Evolutionary conservation across 2,113 vertebrate genomes (phyloP), one percentile per base, ranked within the genome.

Genomic region (Microcebus murinus): DNA sequence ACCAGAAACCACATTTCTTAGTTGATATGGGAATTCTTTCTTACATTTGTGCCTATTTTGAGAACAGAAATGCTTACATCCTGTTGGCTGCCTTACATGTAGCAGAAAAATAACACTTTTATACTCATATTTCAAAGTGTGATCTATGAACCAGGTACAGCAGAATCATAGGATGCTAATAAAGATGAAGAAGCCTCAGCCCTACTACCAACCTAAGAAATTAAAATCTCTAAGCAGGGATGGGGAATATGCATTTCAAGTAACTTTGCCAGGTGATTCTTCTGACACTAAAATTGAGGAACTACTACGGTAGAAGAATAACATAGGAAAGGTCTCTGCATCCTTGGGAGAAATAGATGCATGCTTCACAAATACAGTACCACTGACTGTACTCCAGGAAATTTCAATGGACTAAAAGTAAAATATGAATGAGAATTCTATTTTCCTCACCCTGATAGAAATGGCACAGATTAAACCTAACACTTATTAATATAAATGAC

Each of bases 351-450:
- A 95, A 90, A 96, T 39, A 74, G 50, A 90, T 61, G 77, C 6
- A 42, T 23, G 79, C 10, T 71, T 92, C 11, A 71, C 55, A 87
- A 90, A 83, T 80, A 36, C 1, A 87, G 29, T 55, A 85, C 57
- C 50, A 76, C 4, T 86, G 67, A 65, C 4, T 65, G 13, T 57
- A 94, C 36, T 71, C 68, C 23, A 36, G 1, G 39, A 39, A 90
- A 94, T 63, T 77, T 77, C 52, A 77, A 81, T 39, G 86, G 27
- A 77, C 25, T 77, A 29, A 77, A 95, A 93, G 59, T 82, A 90
- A 85, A 86, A n/a, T 48, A 55, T 42, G 42, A 94, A 77, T 80
- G 34, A 85, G 36, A 80, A 96, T 67, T 68, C 61, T 20, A 68
- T 59, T 76, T 83, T 87, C 70, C 82, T 71, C 79, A 29, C 15